Evolutionary conservation across 2,888 invertebrate genomes (phyloP).

Genomic region (Ectobius pallidus): DNA sequence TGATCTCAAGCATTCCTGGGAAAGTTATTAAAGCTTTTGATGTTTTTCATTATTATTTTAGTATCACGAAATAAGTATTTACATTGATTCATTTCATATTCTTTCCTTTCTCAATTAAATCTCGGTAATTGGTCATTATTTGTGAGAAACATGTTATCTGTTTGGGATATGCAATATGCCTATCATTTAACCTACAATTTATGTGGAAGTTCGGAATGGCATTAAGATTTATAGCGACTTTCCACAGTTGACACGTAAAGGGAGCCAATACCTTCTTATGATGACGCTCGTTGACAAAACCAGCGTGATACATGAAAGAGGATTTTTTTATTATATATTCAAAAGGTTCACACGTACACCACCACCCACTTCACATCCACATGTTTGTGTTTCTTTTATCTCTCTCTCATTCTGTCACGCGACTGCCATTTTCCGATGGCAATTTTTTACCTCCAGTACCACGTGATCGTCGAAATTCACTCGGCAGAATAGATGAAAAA

Average conservation of each 20-base stretch:
- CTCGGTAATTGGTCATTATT: conserved; percentile 36
- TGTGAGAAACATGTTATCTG: conserved; percentile 33
- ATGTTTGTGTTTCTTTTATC: neutral
- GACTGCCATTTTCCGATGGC: no score
- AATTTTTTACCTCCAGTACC: no score
- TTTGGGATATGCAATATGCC: conserved; percentile 29
- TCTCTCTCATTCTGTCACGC: no score
- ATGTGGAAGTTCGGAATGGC: conserved; percentile 17
- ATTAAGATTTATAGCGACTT: neutral
- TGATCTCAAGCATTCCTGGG: neutral
- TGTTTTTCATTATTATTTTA: neutral
- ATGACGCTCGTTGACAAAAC: neutral
- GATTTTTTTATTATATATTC: conserved; percentile 6
- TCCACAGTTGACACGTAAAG: conserved; percentile 25
- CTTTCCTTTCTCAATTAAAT: conserved; percentile 11
- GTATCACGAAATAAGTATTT: neutral
- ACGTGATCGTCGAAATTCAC: no score
- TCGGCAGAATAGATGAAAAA: conserved; percentile 11
- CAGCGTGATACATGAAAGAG: neutral
- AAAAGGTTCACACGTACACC: neutral
- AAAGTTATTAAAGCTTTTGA: neutral
- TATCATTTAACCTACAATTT: neutral
- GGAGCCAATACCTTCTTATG: neutral
- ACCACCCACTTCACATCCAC: neutral
- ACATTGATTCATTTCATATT: neutral